Evolutionary conservation across 1,140 invertebrate genomes (phyloP).

Genomic region (Penaeus japonicus): DNA sequence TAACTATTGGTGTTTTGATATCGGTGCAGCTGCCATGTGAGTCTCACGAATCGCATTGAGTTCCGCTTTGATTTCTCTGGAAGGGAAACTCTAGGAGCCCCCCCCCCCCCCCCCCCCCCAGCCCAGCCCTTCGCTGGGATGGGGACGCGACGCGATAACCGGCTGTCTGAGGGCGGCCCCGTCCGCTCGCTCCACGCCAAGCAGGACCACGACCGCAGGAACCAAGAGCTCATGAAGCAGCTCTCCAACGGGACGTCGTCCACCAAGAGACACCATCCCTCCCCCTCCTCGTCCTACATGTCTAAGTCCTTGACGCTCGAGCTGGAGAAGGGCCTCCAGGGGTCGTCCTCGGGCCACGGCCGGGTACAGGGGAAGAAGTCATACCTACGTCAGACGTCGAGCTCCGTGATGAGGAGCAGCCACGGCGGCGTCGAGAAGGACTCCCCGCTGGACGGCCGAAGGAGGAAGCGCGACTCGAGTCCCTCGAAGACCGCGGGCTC

Average conservation of each 20-base stretch:
- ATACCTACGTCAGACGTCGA: conserved; percentile 32
- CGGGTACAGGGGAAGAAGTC: conserved; percentile 1
- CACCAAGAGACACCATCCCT: background rate
- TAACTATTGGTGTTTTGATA: too few species aligned
- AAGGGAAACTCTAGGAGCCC: too few species aligned
- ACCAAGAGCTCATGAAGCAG: conserved; percentile 42
- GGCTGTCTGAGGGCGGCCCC: background rate
- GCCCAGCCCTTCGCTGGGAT: background rate
- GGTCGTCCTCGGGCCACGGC: background rate
- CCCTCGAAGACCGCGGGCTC: background rate
- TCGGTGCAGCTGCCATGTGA: too few species aligned
- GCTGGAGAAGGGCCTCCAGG: conserved; percentile 8
- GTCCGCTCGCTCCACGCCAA: background rate
- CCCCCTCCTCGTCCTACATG: background rate
- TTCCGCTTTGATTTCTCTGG: too few species aligned
- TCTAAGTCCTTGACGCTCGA: background rate
- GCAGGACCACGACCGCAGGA: conserved; percentile 21
- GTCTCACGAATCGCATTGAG: background rate
- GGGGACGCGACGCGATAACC: conserved; percentile 6
- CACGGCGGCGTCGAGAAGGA: background rate
- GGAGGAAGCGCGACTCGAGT: background rate
- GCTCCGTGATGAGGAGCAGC: conserved; percentile 26
- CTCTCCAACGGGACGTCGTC: background rate
- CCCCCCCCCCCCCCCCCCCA: background rate
- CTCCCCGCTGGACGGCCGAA: background rate